Percentiles rank a stretch among this genome's conserved stretches.
phyloP scores from a whole-genome alignment of 2,797 vertebrate genomes.

The Monodelphis domestica region DNA sequence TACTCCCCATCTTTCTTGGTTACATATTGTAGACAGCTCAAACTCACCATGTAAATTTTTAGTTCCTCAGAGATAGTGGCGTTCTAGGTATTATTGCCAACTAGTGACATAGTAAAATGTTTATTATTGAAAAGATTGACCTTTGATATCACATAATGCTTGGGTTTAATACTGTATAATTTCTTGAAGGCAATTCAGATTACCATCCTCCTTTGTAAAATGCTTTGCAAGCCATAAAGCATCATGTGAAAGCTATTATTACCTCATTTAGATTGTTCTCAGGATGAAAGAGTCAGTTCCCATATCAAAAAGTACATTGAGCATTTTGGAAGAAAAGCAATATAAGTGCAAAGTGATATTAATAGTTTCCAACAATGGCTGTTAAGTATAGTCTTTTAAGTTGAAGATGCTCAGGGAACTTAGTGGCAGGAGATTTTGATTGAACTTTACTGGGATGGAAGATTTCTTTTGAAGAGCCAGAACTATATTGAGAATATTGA shows the following conservation, averaged over 20 bases:
- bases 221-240: background rate
- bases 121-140: background rate
- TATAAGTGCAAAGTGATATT: constrained; percentile 13
- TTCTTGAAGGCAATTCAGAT: background rate
- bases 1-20: background rate
- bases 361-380: constrained; percentile 17
- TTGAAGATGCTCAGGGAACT: background rate
- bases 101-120: background rate
- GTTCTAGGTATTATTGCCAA: background rate
- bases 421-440: background rate
- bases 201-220: background rate
- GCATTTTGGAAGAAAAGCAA: constrained; percentile 8
- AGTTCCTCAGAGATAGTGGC: background rate
- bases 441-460: constrained; percentile 29
- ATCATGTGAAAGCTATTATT: background rate
- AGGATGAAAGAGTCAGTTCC: background rate
- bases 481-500: constrained; percentile 38
- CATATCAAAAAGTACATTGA: background rate
- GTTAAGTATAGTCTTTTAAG: background rate
- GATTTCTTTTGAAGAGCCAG: constrained; percentile 21
- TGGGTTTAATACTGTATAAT: background rate
- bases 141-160: background rate
- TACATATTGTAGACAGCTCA: background rate
- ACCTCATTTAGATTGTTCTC: constrained; percentile 13
- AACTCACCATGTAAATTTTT: background rate